Conservation (phyloP, 2,888 invertebrate genomes). For the Hypselothyrea guttata region DNA sequence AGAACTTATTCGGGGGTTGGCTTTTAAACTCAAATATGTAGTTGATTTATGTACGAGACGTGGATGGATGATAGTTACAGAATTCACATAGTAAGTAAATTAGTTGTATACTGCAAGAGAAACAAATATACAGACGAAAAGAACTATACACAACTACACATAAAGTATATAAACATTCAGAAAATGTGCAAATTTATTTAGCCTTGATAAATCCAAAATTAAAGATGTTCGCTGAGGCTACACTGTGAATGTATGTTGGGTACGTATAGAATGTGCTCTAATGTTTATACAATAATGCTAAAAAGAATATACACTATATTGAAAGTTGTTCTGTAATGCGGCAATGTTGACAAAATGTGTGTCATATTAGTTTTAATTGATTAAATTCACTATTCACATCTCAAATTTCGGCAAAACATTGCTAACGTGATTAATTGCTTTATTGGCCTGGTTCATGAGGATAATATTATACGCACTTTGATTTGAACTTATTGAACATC, state of each 20-base stretch:
- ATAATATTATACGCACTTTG: too few species aligned
- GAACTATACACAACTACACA: slow-evolving; percentile 6
- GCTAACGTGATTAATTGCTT: too few species aligned
- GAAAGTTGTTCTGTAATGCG: too few species aligned
- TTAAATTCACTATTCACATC: too few species aligned
- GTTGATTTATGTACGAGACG: slow-evolving; percentile 13
- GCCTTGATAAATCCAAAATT: slow-evolving; percentile 67
- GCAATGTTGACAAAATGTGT: too few species aligned
- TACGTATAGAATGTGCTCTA: too few species aligned
- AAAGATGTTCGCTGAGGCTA: slow-evolving; percentile 36
- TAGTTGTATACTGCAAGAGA: slow-evolving; percentile 41
- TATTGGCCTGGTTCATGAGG: too few species aligned
- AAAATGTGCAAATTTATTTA: slow-evolving; percentile 74
- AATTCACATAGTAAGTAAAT: slow-evolving; percentile 48
- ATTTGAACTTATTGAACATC: too few species aligned
- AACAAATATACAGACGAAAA: slow-evolving; percentile 10
- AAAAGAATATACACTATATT: too few species aligned
- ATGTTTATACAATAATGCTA: too few species aligned
- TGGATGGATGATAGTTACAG: slow-evolving; percentile 4
- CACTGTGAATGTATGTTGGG: neutral
- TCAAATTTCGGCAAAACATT: too few species aligned
- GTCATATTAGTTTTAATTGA: too few species aligned
- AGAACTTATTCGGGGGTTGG: slow-evolving; percentile 22
- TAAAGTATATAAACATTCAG: slow-evolving; percentile 28
- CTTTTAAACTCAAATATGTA: slow-evolving; percentile 49